Conservation (phyloP, 2,797 vertebrate genomes). For the Eulemur coronatus region DNA sequence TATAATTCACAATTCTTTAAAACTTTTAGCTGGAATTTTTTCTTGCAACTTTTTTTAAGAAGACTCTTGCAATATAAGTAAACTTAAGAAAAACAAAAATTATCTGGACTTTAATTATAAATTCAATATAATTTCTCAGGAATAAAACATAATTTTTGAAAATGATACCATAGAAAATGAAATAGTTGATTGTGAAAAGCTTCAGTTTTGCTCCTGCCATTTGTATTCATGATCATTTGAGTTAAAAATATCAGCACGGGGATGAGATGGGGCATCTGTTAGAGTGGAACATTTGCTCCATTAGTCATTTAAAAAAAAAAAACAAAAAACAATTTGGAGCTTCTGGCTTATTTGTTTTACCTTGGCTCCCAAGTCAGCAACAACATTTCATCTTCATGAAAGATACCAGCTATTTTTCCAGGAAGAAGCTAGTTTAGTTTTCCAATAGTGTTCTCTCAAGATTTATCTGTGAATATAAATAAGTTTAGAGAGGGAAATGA, state of each 20-base stretch:
- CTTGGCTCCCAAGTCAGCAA: not conserved
- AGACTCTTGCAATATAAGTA: conserved; percentile 21
- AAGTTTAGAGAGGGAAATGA: not conserved
- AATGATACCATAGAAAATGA: not conserved
- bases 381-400: conserved; percentile 18
- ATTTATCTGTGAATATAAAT: not conserved
- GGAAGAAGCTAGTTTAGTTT: conserved; percentile 25
- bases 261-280: not conserved
- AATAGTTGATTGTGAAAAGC: not conserved
- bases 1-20: conserved; percentile 35
- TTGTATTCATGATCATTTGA: conserved; percentile 11
- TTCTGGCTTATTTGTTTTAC: conserved; percentile 2
- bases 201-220: not conserved
- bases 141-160: not conserved
- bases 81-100: not conserved
- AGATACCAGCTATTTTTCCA: not conserved
- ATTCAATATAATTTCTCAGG: not conserved
- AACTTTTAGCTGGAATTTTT: conserved; percentile 33
- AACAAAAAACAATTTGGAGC: not conserved
- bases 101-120: not conserved
- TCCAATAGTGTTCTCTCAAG: conserved; percentile 31
- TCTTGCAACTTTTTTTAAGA: not conserved
- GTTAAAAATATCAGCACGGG: not conserved
- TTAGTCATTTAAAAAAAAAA: not conserved
- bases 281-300: not conserved